Evolutionary conservation across 1,140 invertebrate species (phyloP).

Genomic region (Lanistes nyassanus): DNA sequence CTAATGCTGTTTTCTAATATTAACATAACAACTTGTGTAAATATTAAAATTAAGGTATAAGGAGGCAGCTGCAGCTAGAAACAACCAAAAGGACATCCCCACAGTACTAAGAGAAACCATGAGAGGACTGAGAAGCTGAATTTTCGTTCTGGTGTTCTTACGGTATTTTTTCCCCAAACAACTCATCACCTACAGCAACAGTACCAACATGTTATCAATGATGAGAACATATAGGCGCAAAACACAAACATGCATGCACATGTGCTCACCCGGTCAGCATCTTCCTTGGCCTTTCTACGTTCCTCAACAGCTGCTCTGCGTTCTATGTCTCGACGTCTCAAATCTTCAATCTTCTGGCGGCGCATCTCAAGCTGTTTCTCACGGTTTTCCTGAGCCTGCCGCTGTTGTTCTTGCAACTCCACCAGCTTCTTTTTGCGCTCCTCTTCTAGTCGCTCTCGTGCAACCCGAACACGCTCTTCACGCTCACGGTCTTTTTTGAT

Average conservation of each 20-base stretch:
- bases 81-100: too few relatives aligned
- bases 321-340: conserved; percentile 55
- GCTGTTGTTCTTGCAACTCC: conserved; percentile 58
- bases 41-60: too few relatives aligned
- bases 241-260: too few relatives aligned
- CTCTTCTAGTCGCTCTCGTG: conserved; percentile 51
- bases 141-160: too few relatives aligned
- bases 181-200: too few relatives aligned
- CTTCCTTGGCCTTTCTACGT: conserved; percentile 50
- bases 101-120: too few relatives aligned
- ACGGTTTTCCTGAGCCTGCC: conserved; percentile 57
- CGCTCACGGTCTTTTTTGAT: conserved; percentile 57
- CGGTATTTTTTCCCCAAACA: too few relatives aligned
- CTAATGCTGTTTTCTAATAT: neutral
- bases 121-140: too few relatives aligned
- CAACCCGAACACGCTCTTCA: conserved; percentile 53
- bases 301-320: conserved; percentile 56
- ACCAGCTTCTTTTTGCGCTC: conserved; percentile 58
- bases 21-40: neutral
- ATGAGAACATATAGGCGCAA: too few relatives aligned
- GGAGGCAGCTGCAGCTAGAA: too few relatives aligned
- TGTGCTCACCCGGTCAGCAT: conserved; percentile 49
- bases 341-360: conserved; percentile 59
- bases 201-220: too few relatives aligned
- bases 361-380: conserved; percentile 57